These are phyloP conservation scores for Ctenochaetus hawaiiensis DNA, from an alignment of 2,797 vertebrate genomes.

Conservation along the genomic window DNA sequence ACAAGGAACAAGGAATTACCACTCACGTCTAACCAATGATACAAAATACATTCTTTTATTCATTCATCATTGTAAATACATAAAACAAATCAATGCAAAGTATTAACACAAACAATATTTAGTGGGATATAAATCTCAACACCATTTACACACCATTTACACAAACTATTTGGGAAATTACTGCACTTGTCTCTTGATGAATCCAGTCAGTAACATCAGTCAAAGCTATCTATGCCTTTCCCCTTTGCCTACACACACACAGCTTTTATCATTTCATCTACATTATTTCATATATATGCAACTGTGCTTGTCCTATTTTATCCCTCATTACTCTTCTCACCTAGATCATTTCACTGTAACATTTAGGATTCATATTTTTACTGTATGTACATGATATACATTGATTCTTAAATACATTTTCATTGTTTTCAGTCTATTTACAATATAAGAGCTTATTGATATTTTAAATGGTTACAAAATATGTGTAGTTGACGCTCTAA, in stretches of 20 bases:
- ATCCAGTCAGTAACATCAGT: constrained; percentile 45
- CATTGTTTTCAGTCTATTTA: constrained; percentile 85
- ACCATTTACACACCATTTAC: constrained; percentile 81
- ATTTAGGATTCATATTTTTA: constrained; percentile 75
- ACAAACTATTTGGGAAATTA: constrained; percentile 59
- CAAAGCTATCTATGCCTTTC: constrained; percentile 37
- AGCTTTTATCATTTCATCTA: constrained; percentile 35
- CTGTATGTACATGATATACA: constrained; percentile 89
- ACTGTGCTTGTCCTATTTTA: constrained; percentile 44
- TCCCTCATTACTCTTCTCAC: constrained; percentile 64
- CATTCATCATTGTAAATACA: constrained; percentile 82
- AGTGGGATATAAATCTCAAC: constrained; percentile 76
- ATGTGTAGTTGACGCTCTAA: constrained; percentile 68
- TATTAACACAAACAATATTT: constrained; percentile 79
- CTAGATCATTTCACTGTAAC: constrained; percentile 64
- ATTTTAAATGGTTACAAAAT: constrained; percentile 77
- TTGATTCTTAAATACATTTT: constrained; percentile 87
- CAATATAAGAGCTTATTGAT: constrained; percentile 87
- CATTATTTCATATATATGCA: constrained; percentile 35
- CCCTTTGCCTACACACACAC: constrained; percentile 32
- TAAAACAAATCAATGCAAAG: constrained; percentile 66
- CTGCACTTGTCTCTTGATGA: constrained; percentile 42
- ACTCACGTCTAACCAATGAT: constrained; percentile 60
- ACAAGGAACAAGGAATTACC: constrained; percentile 21
- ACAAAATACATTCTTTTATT: constrained; percentile 90